Conservation (phyloP, 92 coral and sea anemone genomes). For the Siderastrea radians region DNA sequence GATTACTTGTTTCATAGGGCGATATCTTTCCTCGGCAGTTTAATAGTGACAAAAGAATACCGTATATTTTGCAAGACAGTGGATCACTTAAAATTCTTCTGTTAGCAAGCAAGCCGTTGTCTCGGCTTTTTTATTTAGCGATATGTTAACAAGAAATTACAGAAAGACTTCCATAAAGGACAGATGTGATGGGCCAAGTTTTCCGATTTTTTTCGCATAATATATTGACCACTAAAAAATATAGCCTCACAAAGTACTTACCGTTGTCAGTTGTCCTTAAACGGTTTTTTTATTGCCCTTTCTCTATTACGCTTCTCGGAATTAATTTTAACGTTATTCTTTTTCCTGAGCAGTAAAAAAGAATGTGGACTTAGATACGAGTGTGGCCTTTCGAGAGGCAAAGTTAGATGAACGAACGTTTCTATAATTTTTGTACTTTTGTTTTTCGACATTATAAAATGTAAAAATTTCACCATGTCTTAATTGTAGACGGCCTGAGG, state of each 20-base stretch:
- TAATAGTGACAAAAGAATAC: neutral
- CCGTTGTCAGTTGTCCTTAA: neutral
- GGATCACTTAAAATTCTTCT: neutral
- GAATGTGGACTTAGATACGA: neutral
- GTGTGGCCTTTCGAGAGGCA: neutral
- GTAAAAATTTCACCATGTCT: neutral
- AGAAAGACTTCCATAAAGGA: conserved; percentile 39
- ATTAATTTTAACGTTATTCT: neutral
- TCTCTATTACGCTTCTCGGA: neutral
- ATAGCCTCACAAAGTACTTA: neutral
- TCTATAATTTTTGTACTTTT: neutral
- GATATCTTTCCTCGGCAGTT: neutral
- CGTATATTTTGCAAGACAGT: neutral
- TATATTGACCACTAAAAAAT: neutral
- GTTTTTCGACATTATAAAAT: neutral
- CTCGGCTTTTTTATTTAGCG: conserved; percentile 7
- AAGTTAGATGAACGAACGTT: neutral
- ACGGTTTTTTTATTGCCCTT: neutral
- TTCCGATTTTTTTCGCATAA: neutral
- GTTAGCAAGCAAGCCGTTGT: conserved; percentile 11
- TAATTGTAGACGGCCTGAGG: neutral
- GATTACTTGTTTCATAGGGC: neutral
- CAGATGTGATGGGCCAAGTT: conserved; percentile 30
- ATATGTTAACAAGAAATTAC: conserved; percentile 5
- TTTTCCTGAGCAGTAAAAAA: no score